Evolutionary conservation across 1,140 invertebrate species (phyloP).

Genomic region (Cydia fagiglandana): DNA sequence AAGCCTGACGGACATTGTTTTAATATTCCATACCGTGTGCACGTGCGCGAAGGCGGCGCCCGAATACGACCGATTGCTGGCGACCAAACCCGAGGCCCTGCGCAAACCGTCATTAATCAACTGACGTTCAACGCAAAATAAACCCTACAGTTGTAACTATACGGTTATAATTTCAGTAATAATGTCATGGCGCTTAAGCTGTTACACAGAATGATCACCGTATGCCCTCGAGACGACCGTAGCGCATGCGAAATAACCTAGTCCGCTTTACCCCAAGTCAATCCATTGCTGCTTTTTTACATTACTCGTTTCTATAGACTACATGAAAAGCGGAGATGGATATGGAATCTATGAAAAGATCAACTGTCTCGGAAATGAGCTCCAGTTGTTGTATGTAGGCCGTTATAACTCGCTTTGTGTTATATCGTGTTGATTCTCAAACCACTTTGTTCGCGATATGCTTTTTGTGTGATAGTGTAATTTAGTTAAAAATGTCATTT

Average conservation of each 20-base stretch:
- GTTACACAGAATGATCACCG: slow-evolving; percentile 7
- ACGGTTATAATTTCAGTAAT: background rate
- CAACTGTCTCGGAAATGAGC: slow-evolving; percentile 35
- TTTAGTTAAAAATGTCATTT: slow-evolving; percentile 27
- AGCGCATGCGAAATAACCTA: slow-evolving; percentile 49
- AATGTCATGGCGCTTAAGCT: background rate
- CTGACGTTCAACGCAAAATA: background rate
- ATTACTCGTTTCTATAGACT: background rate
- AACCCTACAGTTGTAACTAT: background rate
- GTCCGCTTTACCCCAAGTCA: slow-evolving; percentile 34
- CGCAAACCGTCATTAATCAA: slow-evolving; percentile 28
- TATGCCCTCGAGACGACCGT: slow-evolving; percentile 46
- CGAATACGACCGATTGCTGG: slow-evolving; percentile 48
- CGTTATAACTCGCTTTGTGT: slow-evolving; percentile 45
- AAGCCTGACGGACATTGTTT: slow-evolving; percentile 23
- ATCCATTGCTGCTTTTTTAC: slow-evolving; percentile 36
- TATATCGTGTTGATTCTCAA: slow-evolving; percentile 48
- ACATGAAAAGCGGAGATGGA: slow-evolving; percentile 30
- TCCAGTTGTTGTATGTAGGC: slow-evolving; percentile 46
- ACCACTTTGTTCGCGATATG: slow-evolving; percentile 44
- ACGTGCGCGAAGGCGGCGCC: slow-evolving; percentile 51
- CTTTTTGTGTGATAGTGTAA: slow-evolving; percentile 39
- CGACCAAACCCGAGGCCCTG: slow-evolving; percentile 34
- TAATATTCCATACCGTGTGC: slow-evolving; percentile 40
- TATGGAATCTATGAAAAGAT: slow-evolving; percentile 16